Conservation (phyloP, 2,797 vertebrate species). For the Choloepus didactylus region DNA sequence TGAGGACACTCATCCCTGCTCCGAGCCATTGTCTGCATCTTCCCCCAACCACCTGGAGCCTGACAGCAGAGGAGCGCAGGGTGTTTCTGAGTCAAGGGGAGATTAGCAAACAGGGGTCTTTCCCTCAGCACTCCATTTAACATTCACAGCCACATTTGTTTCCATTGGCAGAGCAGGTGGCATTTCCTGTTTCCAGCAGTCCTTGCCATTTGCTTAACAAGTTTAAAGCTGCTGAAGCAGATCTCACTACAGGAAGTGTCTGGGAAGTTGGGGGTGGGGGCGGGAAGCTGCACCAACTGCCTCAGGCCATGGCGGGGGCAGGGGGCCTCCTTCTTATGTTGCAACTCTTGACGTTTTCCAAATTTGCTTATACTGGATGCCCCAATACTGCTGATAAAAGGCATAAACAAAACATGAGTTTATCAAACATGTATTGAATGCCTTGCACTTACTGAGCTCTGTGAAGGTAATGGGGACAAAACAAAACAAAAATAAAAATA, state of each 20-base stretch:
- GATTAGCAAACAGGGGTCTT: background rate
- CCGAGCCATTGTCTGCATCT: rapidly evolving
- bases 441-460: background rate
- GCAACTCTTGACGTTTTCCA: background rate
- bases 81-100: background rate
- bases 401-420: background rate
- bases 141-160: background rate
- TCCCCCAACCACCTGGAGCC: background rate
- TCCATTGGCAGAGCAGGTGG: background rate
- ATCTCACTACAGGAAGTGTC: background rate
- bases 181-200: background rate
- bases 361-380: background rate
- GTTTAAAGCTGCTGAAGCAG: background rate
- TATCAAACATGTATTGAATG: background rate
- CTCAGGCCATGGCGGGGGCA: background rate
- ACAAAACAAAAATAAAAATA: background rate
- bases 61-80: background rate
- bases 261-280: too few relatives aligned
- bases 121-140: too few relatives aligned
- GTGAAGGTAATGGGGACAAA: background rate
- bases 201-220: background rate
- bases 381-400: background rate
- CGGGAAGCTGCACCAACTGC: background rate
- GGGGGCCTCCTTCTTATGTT: too few relatives aligned
- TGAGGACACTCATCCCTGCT: background rate